phyloP scores from a whole-genome alignment of 2,113 vertebrate species.

The Synchiropus splendidus region DNA sequence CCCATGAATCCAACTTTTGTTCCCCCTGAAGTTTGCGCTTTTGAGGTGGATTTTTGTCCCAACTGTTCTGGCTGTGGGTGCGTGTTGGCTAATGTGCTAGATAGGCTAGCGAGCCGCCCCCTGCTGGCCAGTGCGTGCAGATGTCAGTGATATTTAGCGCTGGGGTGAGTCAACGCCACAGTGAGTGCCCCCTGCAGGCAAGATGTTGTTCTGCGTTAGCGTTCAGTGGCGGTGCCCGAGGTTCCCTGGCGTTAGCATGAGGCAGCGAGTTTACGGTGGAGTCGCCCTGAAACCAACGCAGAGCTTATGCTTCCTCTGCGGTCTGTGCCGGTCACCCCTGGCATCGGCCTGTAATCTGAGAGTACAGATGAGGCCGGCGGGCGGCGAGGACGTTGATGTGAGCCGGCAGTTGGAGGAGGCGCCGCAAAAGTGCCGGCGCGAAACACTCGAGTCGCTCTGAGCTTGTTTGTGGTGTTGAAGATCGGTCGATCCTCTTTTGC shows the following conservation, averaged over 20 bases:
- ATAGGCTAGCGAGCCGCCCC: too few species aligned
- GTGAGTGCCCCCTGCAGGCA: constrained; percentile 13
- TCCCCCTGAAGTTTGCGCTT: too few species aligned
- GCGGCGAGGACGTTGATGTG: constrained; percentile 44
- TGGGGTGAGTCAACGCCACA: neutral
- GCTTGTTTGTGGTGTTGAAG: neutral
- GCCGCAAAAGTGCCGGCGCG: constrained; percentile 22
- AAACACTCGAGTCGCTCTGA: neutral
- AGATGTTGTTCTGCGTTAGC: neutral
- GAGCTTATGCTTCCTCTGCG: constrained; percentile 41
- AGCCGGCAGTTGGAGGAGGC: constrained; percentile 34
- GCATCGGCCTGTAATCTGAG: constrained; percentile 29
- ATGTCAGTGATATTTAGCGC: neutral
- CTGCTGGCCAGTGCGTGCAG: too few species aligned
- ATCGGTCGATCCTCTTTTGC: neutral
- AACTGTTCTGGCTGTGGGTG: too few species aligned
- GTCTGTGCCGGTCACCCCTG: constrained; percentile 11
- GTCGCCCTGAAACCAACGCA: too few species aligned
- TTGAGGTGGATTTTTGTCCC: too few species aligned
- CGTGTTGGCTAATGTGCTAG: too few species aligned
- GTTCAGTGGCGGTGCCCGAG: too few species aligned
- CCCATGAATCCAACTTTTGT: too few species aligned
- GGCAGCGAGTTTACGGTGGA: too few species aligned
- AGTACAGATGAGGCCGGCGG: constrained; percentile 56
- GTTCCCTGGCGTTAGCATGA: too few species aligned